A percentile compares a stretch with the other conserved stretches of the same genome.
These are phyloP conservation scores for Kryptopterus vitreolus DNA, from an alignment of 2,797 vertebrate genomes.

Conservation along the genomic window DNA sequence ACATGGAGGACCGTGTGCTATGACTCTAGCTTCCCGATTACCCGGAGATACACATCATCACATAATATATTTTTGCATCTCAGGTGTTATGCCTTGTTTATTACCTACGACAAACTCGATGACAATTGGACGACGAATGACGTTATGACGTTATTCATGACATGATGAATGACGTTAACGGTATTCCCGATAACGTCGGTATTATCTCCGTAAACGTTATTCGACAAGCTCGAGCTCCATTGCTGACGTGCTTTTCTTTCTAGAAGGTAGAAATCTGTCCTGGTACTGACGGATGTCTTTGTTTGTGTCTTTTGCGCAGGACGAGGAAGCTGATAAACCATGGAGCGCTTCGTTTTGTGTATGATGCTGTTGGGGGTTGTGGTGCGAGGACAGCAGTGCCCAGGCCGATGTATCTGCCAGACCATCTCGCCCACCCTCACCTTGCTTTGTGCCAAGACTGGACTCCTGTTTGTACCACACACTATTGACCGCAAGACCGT, in stretches of 20 bases:
- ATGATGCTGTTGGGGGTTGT: constrained; percentile 80
- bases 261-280: background rate
- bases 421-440: constrained; percentile 90
- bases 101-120: background rate
- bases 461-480: constrained; percentile 89
- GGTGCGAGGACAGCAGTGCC: constrained; percentile 83
- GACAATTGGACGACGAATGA: too few relatives aligned
- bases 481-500: constrained; percentile 92
- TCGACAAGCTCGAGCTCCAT: background rate
- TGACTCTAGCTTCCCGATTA: too few relatives aligned
- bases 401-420: constrained; percentile 93
- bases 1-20: too few relatives aligned
- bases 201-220: background rate
- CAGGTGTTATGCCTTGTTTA: background rate
- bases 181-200: background rate
- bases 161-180: background rate
- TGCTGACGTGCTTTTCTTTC: background rate
- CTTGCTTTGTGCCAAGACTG: constrained; percentile 91
- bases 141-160: background rate
- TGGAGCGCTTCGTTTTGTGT: constrained; percentile 82
- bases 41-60: too few relatives aligned
- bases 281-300: constrained; percentile 25
- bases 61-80: background rate
- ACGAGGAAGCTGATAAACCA: constrained; percentile 70
- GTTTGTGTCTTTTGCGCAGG: constrained; percentile 60